These are phyloP conservation scores for Acromyrmex echinatior DNA, from an alignment of 1,140 invertebrate genomes.

Conservation along the genomic window DNA sequence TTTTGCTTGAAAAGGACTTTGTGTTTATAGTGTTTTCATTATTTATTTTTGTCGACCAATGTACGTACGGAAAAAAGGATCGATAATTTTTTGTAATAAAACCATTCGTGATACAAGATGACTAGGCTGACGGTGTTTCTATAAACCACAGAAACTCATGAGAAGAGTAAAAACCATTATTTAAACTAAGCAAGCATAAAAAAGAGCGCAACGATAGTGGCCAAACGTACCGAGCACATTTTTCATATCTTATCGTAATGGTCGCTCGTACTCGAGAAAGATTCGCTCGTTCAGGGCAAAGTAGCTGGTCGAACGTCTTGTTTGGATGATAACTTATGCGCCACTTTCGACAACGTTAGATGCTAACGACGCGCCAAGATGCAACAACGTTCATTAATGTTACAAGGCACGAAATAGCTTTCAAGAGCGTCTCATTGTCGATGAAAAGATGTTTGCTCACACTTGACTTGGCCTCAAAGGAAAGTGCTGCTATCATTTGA, in stretches of 20 bases:
- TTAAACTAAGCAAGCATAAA: conserved; percentile 34
- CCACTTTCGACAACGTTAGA: conserved; percentile 49
- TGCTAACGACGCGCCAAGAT: conserved; percentile 22
- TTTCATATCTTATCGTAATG: conserved; percentile 78
- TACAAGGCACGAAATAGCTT: conserved; percentile 50
- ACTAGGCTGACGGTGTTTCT: not conserved
- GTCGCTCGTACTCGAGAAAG: conserved; percentile 53
- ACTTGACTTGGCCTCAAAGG: conserved; percentile 26
- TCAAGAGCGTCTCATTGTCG: conserved; percentile 41
- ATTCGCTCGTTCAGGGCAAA: conserved; percentile 71
- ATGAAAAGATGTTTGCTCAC: conserved; percentile 37
- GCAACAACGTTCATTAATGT: conserved; percentile 47
- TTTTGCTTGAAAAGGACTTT: conserved; percentile 6
- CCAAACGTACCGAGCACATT: conserved; percentile 68
- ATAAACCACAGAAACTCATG: not conserved
- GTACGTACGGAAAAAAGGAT: not conserved
- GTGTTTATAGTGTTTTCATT: not conserved
- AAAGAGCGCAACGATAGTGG: conserved; percentile 53
- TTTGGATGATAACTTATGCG: conserved; percentile 69
- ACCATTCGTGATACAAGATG: not conserved
- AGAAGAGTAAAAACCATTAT: not conserved
- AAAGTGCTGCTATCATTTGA: conserved; percentile 21
- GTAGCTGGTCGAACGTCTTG: conserved; percentile 47
- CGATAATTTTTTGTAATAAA: conserved; percentile 34
- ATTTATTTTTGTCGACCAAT: conserved; percentile 15